Percentiles rank a stretch among this genome's conserved stretches.
phyloP scores from a whole-genome alignment of 1,140 invertebrate species.

The Idris sp. region DNA sequence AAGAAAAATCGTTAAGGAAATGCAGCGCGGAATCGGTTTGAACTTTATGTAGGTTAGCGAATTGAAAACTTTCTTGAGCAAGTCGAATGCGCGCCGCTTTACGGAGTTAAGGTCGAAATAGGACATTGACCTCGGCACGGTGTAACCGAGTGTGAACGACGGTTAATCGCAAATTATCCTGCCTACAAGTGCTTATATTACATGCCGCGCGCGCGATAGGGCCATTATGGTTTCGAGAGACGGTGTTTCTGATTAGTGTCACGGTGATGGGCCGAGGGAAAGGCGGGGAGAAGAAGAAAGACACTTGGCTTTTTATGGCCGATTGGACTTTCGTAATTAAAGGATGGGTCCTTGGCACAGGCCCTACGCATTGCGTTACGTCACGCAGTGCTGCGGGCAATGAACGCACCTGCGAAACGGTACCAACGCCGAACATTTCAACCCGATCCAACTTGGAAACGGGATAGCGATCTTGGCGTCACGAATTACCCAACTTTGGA shows the following conservation, averaged over 20 bases:
- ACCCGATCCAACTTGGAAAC: constrained; percentile 40
- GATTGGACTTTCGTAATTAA: constrained; percentile 51
- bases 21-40: constrained; percentile 32
- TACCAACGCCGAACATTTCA: constrained; percentile 48
- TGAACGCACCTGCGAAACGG: constrained; percentile 60
- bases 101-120: constrained; percentile 71
- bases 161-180: constrained; percentile 63
- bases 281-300: too few relatives aligned
- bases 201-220: constrained; percentile 45
- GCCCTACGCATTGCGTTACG: constrained; percentile 43
- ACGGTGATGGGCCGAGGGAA: constrained; percentile 17
- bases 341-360: constrained; percentile 34
- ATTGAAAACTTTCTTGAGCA: constrained; percentile 67
- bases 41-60: constrained; percentile 67
- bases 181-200: constrained; percentile 54
- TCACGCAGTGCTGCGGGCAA: constrained; percentile 52
- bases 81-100: constrained; percentile 62
- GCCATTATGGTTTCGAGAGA: constrained; percentile 42
- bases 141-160: constrained; percentile 64
- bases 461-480: constrained; percentile 34
- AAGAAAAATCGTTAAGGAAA: constrained; percentile 58
- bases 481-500: constrained; percentile 20
- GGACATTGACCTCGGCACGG: constrained; percentile 69
- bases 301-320: constrained; percentile 31
- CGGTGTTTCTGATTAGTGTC: constrained; percentile 42